Conservation (phyloP, 2,797 vertebrate species). For the Chaetodon trifasciatus region DNA sequence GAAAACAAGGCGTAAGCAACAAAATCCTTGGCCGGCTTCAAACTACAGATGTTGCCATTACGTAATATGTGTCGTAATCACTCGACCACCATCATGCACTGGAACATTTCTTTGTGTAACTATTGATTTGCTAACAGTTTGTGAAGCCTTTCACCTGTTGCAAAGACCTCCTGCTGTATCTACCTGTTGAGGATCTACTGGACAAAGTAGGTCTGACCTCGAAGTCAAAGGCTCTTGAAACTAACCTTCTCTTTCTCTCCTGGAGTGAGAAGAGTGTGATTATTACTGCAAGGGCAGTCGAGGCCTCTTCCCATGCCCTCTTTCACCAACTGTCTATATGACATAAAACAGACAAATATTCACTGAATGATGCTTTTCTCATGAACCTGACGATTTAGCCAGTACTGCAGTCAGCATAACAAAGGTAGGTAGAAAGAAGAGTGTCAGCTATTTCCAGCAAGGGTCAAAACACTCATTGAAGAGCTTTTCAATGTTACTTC, state of each 20-base stretch:
- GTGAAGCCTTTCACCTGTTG: background rate
- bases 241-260: background rate
- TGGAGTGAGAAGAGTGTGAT: slow-evolving; percentile 1
- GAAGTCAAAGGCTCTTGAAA: slow-evolving; percentile 4
- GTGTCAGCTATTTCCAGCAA: background rate
- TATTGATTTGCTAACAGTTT: background rate
- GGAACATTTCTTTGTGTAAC: background rate
- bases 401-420: background rate
- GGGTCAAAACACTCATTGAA: slow-evolving; percentile 33
- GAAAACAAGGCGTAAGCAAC: background rate
- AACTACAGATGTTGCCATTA: slow-evolving; percentile 1
- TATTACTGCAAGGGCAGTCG: background rate
- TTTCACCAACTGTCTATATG: background rate
- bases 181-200: background rate
- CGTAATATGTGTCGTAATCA: background rate
- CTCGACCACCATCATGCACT: background rate
- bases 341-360: background rate
- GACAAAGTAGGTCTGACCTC: slow-evolving; percentile 12
- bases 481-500: slow-evolving; percentile 31
- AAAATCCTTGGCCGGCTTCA: background rate
- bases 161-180: background rate
- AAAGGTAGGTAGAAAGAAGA: background rate
- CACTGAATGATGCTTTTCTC: background rate
- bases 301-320: background rate
- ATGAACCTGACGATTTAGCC: background rate